Base-by-base conservation (phyloP, 2,888 invertebrate genomes). In the Lycaena phlaeas region DNA sequence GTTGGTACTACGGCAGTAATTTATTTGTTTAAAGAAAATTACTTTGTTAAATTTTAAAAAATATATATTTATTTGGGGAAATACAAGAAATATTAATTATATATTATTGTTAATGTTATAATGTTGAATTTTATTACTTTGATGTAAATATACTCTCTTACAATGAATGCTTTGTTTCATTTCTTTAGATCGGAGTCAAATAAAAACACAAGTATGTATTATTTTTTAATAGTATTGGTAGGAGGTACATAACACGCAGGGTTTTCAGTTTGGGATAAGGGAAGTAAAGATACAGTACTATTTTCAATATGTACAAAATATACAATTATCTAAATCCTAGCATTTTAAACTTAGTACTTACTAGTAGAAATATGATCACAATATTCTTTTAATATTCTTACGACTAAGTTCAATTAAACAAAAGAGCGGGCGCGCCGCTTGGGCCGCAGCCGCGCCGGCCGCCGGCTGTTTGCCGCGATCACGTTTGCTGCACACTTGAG, bases 151-250 rank as follows among this genome's bases (percentile, higher is more conserved):
- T n/a, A n/a, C n/a, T n/a, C n/a, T n/a, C n/a, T n/a, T n/a, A n/a
- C n/a, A n/a, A n/a, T n/a, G n/a, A n/a, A n/a, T n/a, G n/a, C n/a
- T n/a, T n/a, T n/a, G n/a, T n/a, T n/a, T n/a, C n/a, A n/a, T n/a
- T n/a, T n/a, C n/a, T n/a, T n/a, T n/a, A n/a, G n/a, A n/a, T n/a
- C 3, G 34, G 18, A 17, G 17, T 5, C 41, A 53, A 56, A 59
- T 56, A 60, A 68, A 65, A 62, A 60, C 57, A 54, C 50, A 40
- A 14, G 57, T 75, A 75, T 79, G 81, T 85, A 84, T 82, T 85
- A 81, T 82, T 85, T 82, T 85, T 85, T 85, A 85, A 85, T 85
- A 84, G 84, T 85, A 85, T 84, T 85, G 85, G 85, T 85, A 85
- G 79, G 84, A 85, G 82, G 84, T 85, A 85, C 82, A 85, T 85